phyloP scores from a whole-genome alignment of 1,140 invertebrate species.

The Ditylenchus dipsaci region DNA sequence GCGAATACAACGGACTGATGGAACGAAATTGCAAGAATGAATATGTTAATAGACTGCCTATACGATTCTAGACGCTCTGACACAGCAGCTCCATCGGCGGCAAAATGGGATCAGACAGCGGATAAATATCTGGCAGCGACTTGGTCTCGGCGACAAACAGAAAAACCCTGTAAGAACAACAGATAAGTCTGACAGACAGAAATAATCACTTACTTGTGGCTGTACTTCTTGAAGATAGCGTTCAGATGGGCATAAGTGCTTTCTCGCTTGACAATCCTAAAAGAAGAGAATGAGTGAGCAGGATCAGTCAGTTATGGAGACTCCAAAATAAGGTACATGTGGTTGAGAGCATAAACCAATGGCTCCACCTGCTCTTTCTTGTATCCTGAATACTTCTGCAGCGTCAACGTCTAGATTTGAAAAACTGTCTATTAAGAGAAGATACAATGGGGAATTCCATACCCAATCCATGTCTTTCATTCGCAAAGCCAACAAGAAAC shows the following conservation, averaged over 20 bases:
- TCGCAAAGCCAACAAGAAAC: slow-evolving; percentile 75
- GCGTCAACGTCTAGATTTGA: slow-evolving; percentile 71
- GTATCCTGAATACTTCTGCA: slow-evolving; percentile 77
- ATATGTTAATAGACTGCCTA: too few relatives aligned
- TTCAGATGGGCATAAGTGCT: slow-evolving; percentile 72
- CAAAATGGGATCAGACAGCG: background rate
- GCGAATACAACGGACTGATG: too few relatives aligned
- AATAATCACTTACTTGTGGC: slow-evolving; percentile 66
- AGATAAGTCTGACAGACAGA: too few relatives aligned
- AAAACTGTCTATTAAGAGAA: too few relatives aligned
- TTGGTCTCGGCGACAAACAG: slow-evolving; percentile 65
- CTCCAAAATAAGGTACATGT: slow-evolving; percentile 58
- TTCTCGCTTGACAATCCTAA: slow-evolving; percentile 61
- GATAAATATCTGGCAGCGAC: slow-evolving; percentile 38
- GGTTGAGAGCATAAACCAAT: slow-evolving; percentile 71
- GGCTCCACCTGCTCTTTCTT: slow-evolving; percentile 71
- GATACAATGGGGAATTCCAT: too few relatives aligned
- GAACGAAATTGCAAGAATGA: too few relatives aligned
- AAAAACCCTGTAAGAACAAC: slow-evolving; percentile 69
- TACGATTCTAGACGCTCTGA: too few relatives aligned
- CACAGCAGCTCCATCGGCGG: background rate
- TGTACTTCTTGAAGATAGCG: slow-evolving; percentile 87
- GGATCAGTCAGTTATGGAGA: background rate
- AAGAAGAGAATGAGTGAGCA: slow-evolving; percentile 6
- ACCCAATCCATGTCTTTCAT: slow-evolving; percentile 64